Percentiles rank a stretch among this genome's conserved stretches.
Evolutionary conservation across 37 sponge, comb jelly and placozoan species (phyloP).

Genomic region (Halisarca cf. caerulea): DNA sequence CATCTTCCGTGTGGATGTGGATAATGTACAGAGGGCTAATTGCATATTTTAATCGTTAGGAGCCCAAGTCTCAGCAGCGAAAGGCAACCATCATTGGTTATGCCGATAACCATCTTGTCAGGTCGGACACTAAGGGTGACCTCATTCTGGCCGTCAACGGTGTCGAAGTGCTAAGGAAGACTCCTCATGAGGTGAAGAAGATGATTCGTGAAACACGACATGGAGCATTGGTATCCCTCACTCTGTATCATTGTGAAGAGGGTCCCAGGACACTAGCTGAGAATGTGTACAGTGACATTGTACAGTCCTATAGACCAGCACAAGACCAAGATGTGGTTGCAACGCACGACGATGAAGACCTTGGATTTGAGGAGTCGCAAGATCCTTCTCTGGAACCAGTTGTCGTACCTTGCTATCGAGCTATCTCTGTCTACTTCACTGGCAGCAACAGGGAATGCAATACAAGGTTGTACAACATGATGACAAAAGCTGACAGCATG

Average conservation of each 20-base stretch:
- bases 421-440: background rate
- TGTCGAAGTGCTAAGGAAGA: slow-evolving; percentile 7
- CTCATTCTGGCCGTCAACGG: background rate
- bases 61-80: background rate
- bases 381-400: background rate
- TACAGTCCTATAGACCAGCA: background rate
- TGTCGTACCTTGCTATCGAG: background rate
- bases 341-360: background rate
- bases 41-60: background rate
- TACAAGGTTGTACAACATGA: background rate
- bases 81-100: background rate
- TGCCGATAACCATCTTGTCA: background rate
- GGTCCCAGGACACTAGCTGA: background rate
- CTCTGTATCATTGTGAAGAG: slow-evolving; percentile 4
- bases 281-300: background rate
- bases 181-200: background rate
- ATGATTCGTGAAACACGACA: background rate
- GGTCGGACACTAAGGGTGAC: background rate
- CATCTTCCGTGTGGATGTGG: background rate
- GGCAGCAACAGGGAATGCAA: background rate
- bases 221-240: background rate
- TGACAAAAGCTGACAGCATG: background rate
- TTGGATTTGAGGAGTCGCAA: background rate
- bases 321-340: too few relatives aligned
- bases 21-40: too few relatives aligned